These are phyloP conservation scores for Spongilla lacustris DNA, from an alignment of 37 sponge, comb jelly and placozoan genomes.

Conservation along the genomic window DNA sequence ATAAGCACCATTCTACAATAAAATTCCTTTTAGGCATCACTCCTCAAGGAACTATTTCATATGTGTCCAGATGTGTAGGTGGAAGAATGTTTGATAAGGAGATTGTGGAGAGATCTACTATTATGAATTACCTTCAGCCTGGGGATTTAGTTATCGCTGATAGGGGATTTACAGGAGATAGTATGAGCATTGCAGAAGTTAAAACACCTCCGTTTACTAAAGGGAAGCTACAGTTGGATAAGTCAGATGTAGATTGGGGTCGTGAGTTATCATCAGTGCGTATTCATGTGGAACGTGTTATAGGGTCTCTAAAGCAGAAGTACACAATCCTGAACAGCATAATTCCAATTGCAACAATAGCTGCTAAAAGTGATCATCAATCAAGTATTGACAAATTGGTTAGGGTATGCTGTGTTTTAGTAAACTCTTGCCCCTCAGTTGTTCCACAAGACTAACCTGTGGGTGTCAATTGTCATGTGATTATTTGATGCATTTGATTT, in stretches of 20 bases:
- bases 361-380: neutral
- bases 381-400: constrained; percentile 52
- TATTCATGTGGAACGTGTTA: no score
- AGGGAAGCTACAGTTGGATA: constrained; percentile 45
- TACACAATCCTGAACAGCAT: no score
- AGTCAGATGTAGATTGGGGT: no score
- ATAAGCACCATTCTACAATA: constrained; percentile 55
- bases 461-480: neutral
- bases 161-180: constrained; percentile 34
- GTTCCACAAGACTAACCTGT: constrained; percentile 46
- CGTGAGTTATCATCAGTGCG: no score
- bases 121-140: constrained; percentile 26
- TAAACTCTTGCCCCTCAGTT: constrained; percentile 50
- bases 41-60: constrained; percentile 52
- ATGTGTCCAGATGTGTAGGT: constrained; percentile 50
- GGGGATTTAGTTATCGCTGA: constrained; percentile 39
- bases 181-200: constrained; percentile 4
- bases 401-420: constrained; percentile 46
- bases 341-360: constrained; percentile 25
- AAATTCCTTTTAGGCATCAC: constrained; percentile 61
- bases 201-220: constrained; percentile 38
- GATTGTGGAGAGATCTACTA: constrained; percentile 10
- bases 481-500: constrained; percentile 8
- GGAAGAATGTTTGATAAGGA: constrained; percentile 37
- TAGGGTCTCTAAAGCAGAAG: no score